Base-by-base conservation (phyloP, 1,140 invertebrate species). In the Brachionus angularis region DNA sequence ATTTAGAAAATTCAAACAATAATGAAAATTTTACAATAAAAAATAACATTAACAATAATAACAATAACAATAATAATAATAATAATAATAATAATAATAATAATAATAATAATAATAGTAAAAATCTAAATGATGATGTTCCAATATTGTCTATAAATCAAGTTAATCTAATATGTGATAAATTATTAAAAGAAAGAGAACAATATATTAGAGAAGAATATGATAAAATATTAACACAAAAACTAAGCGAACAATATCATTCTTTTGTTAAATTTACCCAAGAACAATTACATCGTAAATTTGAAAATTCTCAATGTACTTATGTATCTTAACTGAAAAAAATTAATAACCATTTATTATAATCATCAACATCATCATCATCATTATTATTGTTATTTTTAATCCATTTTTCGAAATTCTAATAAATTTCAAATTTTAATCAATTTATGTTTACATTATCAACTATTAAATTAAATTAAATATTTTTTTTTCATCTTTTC, bases 231-330 rank as follows among this genome's bases (percentile, higher is more conserved):
- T 85, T 97, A 74, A 90, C 87, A 75, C 86, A 86, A 78, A 96
- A 96, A 84, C 85, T 96, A 75, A 89, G 91, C 49, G 93, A 97
- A 83, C 93, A 97, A 82, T 96, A 96, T 80, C 93, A 96, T 83
- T 89, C 91, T 76, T 96, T 96, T 83, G 91, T 96, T 21, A 94
- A 93, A 82, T 96, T 96, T 81, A 96, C 93, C 74, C 89, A 92
- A 78, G 93, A 97, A 84, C 93, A 96, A 85, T 89, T 96, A 77
- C 90, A 91, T 77, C 89, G 88, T 82, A 87, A 87, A 80, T 91
- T 91, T 79, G 87, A 89, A 82, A 82, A 62, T 16, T 67, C 62
- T 2, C 62, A 67, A 34, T 67, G 62, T 25, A 47, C 39, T 29
- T 67, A 67, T 49, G 62, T 67, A 1, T 67, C 62, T 18, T 67